Percentiles rank a stretch among this genome's conserved stretches.
These are phyloP conservation scores for Trachelus stipa DNA, from an alignment of 2,888 invertebrate genomes.

Conservation along the genomic window DNA sequence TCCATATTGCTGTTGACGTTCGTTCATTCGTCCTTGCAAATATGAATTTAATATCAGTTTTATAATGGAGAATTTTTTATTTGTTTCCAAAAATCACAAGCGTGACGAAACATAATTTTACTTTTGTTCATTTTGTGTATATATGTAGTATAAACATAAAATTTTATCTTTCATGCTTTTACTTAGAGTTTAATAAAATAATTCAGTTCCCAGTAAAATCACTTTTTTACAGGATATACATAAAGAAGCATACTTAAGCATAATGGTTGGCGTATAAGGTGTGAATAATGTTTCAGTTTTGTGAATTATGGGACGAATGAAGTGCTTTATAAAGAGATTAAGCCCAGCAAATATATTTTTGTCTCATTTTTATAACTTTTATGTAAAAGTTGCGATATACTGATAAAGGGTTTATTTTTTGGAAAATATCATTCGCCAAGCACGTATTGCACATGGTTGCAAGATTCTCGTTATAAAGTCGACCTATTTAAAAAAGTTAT, in stretches of 20 bases:
- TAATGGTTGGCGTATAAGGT: not conserved
- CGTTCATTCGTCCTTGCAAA: not conserved
- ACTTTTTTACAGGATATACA: not conserved
- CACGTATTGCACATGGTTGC: not conserved
- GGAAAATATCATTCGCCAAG: not conserved
- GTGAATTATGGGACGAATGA: not conserved
- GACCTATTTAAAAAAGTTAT: not conserved
- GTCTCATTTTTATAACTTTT: not conserved
- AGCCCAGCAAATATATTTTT: not conserved
- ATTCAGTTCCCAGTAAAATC: not conserved
- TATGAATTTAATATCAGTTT: not conserved
- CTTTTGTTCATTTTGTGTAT: not conserved
- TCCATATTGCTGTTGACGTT: not conserved
- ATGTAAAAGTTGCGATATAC: not conserved
- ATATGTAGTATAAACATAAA: not conserved
- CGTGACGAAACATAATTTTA: not conserved
- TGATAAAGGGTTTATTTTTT: not conserved
- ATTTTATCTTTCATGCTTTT: not conserved
- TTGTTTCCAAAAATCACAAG: not conserved
- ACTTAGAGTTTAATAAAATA: not conserved
- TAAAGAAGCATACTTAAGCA: not conserved
- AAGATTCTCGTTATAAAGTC: not conserved
- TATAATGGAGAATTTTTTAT: not conserved
- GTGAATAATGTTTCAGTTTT: not conserved
- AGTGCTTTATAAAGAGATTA: not conserved